Conservation (phyloP, 1,140 invertebrate species). For the Eubasilissa regina region DNA sequence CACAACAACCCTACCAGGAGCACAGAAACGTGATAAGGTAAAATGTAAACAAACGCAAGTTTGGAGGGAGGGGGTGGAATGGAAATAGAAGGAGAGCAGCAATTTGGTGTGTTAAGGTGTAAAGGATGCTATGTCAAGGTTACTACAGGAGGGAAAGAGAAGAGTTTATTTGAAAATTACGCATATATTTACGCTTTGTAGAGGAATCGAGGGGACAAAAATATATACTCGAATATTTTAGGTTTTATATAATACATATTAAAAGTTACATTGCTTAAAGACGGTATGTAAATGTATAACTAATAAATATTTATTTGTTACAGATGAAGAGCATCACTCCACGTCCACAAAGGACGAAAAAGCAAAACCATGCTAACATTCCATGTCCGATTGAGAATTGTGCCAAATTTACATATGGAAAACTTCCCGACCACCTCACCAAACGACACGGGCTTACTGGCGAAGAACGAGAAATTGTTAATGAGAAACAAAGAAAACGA, state of each 20-base stretch:
- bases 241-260: too few species aligned
- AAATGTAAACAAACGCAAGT: constrained; percentile 57
- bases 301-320: constrained; percentile 58
- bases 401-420: constrained; percentile 71
- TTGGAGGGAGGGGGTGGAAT: background rate
- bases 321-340: constrained; percentile 57
- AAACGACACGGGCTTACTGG: constrained; percentile 70
- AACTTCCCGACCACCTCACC: constrained; percentile 70
- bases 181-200: background rate
- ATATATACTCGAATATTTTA: too few species aligned
- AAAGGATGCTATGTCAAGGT: constrained; percentile 46
- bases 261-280: too few species aligned
- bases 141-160: constrained; percentile 42
- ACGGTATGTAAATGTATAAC: too few species aligned
- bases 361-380: constrained; percentile 72
- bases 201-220: background rate
- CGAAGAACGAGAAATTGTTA: constrained; percentile 68
- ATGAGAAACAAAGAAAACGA: constrained; percentile 70
- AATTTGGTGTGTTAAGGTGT: constrained; percentile 7
- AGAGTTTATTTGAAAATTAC: background rate
- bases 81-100: background rate
- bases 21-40: constrained; percentile 44
- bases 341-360: constrained; percentile 66
- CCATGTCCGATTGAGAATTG: constrained; percentile 72
- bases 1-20: constrained; percentile 59